Base-by-base conservation (phyloP, 2,888 invertebrate genomes). In the Drosophila anomalipes region DNA sequence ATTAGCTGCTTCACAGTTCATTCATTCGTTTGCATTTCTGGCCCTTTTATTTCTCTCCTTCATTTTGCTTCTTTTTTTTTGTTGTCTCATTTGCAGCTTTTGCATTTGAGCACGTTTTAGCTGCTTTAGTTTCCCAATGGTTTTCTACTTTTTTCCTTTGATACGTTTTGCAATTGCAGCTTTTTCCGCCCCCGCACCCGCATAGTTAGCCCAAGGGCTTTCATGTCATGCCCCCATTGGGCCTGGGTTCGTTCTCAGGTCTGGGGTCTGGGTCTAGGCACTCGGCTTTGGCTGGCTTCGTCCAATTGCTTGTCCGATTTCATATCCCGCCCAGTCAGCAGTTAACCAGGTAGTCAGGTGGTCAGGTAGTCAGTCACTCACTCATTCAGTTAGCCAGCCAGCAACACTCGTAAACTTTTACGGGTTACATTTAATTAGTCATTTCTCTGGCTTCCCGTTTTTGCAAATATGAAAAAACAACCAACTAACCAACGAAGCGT, bases 381-480 rank as follows among this genome's bases (percentile, higher is more conserved):
- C 73, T 60, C 74, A 30, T 57, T 41, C 76, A 76, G 74, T 79
- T 64, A 39, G 62, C 37, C 57, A 33, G 52, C 61, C 52, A 86
- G 51, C 74, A 79, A 76, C 78, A 80, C 77, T 83, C 76, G 32
- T 30, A 16, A 86, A 89, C 87, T 85, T 88, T 85, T 79, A 80
- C 85, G 80, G 86, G 71, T 82, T 82, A 87, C 78, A 89, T 87
- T 87, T 88, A 88, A 89, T 88, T 88, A 87, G 87, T 78, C 81
- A 87, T 79, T 88, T 83, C 71, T 83, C 63, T 77, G 87, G 89
- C 87, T 88, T 88, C 89, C 89, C 83, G 63, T 39, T 22, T 67
- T 70, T 70, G 75, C 67, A 52, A 52, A 60, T 68, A 75, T 68
- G 64, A 44, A 58, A 58, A 58, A 32, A 59, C 61, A 61, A 52